Base-by-base conservation (phyloP, 2,797 vertebrate species). In the Iguana delicatissima region DNA sequence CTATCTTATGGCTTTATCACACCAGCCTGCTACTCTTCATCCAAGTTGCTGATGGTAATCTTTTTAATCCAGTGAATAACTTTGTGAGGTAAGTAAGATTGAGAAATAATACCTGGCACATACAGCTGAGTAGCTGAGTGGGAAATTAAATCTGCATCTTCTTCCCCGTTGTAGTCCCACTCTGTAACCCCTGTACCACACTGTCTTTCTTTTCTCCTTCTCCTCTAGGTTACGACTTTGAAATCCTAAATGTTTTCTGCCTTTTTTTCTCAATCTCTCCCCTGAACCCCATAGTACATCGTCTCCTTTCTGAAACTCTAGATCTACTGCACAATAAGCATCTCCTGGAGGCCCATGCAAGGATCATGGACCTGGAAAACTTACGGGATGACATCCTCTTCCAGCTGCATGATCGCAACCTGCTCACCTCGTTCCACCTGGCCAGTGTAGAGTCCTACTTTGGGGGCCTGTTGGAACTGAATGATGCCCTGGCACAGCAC, bases 311-410 rank as follows among this genome's bases (percentile, higher is more conserved):
- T 57, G 93, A 93, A 9, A 92, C 92, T 50, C 84, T 94, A 79
- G 86, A 89, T 59, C 90, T 96, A 62, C 88, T 96, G 76, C 92
- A 96, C 67, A 97, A 97, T 64, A 98, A 98, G 29, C 96, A 92
- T 7, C 97, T 99, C 77, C 95, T 99, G 93, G 98, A 99, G 94
- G 99, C 99, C 57, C 99, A 99, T 0, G 97, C 96, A 9, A 97
- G 95, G 80, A 97, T 99, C 55, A 98, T 98, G 98, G 98, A 99
- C 84, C 96, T 99, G 94, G 99, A 99, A 92, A 96, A 93, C 24
- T 98, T 99, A 94, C 98, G 97, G 94, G 98, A 99, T 0, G 97
- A 98, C 94, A 98, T 99, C 46, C 97, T 98, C 10, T 97, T 96
- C 94, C 98, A 98, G 96, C 97, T 99, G 67, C 97, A 97, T 6